phyloP scores from a whole-genome alignment of 2,888 invertebrate genomes.

The Cosmia trapezina region DNA sequence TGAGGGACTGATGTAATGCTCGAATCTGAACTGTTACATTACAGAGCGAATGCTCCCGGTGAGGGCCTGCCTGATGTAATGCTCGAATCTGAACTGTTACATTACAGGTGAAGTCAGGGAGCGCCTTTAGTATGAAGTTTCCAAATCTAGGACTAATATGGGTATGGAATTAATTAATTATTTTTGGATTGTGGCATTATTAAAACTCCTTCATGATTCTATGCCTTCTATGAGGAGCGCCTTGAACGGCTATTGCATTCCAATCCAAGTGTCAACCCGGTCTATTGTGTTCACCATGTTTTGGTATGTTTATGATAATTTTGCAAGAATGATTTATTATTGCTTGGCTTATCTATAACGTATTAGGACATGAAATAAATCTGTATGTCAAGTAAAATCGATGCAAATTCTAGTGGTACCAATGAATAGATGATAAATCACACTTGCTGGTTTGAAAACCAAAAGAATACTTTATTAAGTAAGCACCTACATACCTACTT shows the following conservation, averaged over 20 bases:
- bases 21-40: no score
- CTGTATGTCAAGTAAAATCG: constrained; percentile 20
- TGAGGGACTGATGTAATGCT: no score
- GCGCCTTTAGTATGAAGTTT: background rate
- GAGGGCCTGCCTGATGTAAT: no score
- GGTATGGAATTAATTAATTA: constrained; percentile 18
- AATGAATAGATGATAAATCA: constrained; percentile 10
- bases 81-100: no score
- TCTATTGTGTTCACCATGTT: constrained; percentile 39
- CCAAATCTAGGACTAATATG: constrained; percentile 1
- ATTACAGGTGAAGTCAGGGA: no score
- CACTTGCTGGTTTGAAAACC: background rate
- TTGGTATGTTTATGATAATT: constrained; percentile 42
- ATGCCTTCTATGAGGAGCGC: background rate
- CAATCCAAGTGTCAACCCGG: background rate
- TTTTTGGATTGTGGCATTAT: constrained; percentile 14
- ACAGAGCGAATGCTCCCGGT: no score
- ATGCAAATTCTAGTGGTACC: constrained; percentile 31
- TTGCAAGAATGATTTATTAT: constrained; percentile 33
- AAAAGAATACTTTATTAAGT: constrained; percentile 1
- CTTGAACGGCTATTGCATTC: constrained; percentile 28
- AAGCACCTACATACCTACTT: background rate
- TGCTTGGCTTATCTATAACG: constrained; percentile 18
- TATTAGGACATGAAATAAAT: constrained; percentile 29
- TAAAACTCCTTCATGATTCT: background rate